Percentiles rank a stretch among this genome's conserved stretches.
phyloP scores from a whole-genome alignment of 2,113 vertebrate species.

The Stomatorhinus ivindoensis region DNA sequence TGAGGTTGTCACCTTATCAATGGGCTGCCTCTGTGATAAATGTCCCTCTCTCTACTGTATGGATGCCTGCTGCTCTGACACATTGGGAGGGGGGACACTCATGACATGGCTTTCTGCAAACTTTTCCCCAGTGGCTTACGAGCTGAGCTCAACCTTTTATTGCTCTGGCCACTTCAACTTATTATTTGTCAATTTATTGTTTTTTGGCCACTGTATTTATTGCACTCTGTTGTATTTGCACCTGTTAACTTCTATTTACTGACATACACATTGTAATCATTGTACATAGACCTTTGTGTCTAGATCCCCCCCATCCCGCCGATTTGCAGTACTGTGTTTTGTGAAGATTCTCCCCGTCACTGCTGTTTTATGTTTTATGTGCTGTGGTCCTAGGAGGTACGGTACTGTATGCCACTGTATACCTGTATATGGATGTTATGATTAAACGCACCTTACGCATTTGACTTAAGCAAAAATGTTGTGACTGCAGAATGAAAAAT shows the following conservation, averaged over 20 bases:
- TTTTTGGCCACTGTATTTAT: background rate
- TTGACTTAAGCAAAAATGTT: background rate
- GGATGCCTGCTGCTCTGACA: slow-evolving; percentile 34
- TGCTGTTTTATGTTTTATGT: too few species aligned
- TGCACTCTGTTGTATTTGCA: background rate
- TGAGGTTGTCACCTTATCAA: slow-evolving; percentile 37
- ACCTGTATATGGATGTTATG: background rate
- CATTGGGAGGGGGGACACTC: slow-evolving; percentile 29
- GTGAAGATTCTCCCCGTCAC: too few species aligned
- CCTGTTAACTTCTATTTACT: background rate
- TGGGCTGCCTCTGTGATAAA: slow-evolving; percentile 40
- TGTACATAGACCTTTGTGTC: too few species aligned
- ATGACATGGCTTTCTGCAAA: slow-evolving; percentile 15
- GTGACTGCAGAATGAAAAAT: background rate
- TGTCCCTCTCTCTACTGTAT: slow-evolving; percentile 39
- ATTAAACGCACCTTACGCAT: background rate
- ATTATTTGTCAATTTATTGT: background rate
- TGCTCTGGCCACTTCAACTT: background rate
- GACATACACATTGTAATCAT: background rate
- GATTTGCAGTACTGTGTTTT: too few species aligned
- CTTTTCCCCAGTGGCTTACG: slow-evolving; percentile 13
- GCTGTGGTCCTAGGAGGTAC: background rate
- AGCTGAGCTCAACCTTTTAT: background rate
- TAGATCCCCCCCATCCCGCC: too few species aligned
- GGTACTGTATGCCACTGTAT: background rate